These are phyloP conservation scores for Plagiodera versicolora DNA, from an alignment of 2,888 invertebrate species.

Conservation along the genomic window DNA sequence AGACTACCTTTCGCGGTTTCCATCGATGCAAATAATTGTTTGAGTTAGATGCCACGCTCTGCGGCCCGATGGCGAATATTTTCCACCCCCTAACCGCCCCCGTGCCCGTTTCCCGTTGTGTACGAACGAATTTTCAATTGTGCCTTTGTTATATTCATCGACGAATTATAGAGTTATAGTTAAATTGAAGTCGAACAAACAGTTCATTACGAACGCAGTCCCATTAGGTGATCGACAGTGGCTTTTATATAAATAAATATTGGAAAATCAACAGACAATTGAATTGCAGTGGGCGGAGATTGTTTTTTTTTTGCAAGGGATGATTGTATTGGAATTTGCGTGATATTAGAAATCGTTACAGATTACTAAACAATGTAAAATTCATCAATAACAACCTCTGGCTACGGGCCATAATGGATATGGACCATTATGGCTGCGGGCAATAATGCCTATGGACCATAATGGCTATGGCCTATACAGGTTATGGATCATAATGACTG, in stretches of 20 bases:
- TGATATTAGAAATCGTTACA: too few species aligned
- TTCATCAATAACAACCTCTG: too few species aligned
- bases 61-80: conserved; percentile 6
- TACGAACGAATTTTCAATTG: conserved; percentile 4
- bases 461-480: too few species aligned
- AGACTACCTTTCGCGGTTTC: background rate
- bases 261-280: too few species aligned
- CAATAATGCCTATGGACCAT: too few species aligned
- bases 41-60: conserved; percentile 5
- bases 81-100: background rate
- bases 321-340: too few species aligned
- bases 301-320: too few species aligned
- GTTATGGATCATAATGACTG: too few species aligned
- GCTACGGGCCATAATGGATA: too few species aligned
- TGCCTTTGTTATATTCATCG: conserved; percentile 3
- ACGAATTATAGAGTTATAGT: conserved; percentile 9
- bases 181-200: background rate
- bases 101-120: conserved; percentile 1
- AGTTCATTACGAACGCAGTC: background rate
- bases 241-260: background rate
- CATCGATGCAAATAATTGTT: conserved; percentile 6
- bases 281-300: too few species aligned
- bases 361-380: too few species aligned
- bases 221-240: background rate
- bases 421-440: too few species aligned